Evolutionary conservation across 1,140 invertebrate species (phyloP).

Genomic region (Plutomurus gul): DNA sequence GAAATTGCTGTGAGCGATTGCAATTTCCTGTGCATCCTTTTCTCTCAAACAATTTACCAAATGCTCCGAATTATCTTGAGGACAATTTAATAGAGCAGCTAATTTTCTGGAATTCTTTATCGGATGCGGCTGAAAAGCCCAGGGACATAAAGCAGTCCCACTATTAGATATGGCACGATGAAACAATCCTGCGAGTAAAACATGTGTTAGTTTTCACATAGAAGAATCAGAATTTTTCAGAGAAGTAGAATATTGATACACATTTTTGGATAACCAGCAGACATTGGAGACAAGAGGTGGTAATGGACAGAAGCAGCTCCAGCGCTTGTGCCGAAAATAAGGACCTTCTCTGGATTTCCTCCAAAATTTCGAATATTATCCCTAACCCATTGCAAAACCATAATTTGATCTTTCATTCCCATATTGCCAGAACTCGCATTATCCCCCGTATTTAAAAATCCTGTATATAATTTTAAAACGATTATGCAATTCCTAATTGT

Average conservation of each 20-base stretch:
- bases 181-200: slow-evolving; percentile 57
- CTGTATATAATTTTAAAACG: not conserved
- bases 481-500: not conserved
- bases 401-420: slow-evolving; percentile 58
- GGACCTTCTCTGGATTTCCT: slow-evolving; percentile 62
- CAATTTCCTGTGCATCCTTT: slow-evolving; percentile 42
- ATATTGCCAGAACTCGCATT: slow-evolving; percentile 56
- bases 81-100: slow-evolving; percentile 56
- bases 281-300: slow-evolving; percentile 64
- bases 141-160: slow-evolving; percentile 62
- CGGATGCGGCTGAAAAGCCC: slow-evolving; percentile 60
- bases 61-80: slow-evolving; percentile 49
- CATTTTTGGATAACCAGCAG: slow-evolving; percentile 46
- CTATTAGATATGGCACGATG: slow-evolving; percentile 57
- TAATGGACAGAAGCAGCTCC: slow-evolving; percentile 64
- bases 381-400: slow-evolving; percentile 36
- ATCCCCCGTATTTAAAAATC: slow-evolving; percentile 56
- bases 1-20: not conserved
- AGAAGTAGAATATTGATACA: slow-evolving; percentile 54
- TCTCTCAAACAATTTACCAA: slow-evolving; percentile 56
- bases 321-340: slow-evolving; percentile 65
- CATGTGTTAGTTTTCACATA: not conserved
- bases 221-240: not conserved
- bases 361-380: slow-evolving; percentile 37
- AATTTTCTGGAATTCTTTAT: slow-evolving; percentile 57